A percentile compares a stretch with the other conserved stretches of the same genome.
Conservation (phyloP, 2,888 invertebrate genomes). For the Allophyes oxyacanthae region DNA sequence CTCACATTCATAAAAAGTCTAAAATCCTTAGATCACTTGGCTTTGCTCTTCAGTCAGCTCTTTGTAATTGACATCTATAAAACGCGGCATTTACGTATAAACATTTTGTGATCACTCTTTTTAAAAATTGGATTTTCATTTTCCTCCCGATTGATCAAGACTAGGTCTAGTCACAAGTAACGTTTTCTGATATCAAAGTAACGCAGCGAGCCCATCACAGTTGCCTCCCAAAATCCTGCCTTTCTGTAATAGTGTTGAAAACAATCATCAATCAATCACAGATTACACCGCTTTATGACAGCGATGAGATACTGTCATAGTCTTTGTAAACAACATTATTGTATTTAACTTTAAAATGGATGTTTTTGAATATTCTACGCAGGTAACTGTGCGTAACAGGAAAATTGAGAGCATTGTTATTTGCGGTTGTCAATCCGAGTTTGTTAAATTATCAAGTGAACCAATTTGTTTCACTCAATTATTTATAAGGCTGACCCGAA, state of each 20-base stretch:
- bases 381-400: slow-evolving; percentile 10
- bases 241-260: slow-evolving; percentile 20
- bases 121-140: neutral
- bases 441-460: slow-evolving; percentile 36
- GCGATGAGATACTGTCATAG: slow-evolving; percentile 38
- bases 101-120: neutral
- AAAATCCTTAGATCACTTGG: neutral
- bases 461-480: slow-evolving; percentile 36
- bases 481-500: slow-evolving; percentile 17
- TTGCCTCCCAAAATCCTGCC: slow-evolving; percentile 15
- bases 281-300: slow-evolving; percentile 41
- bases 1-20: slow-evolving; percentile 6
- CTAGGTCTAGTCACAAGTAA: neutral
- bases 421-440: slow-evolving; percentile 26
- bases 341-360: slow-evolving; percentile 44
- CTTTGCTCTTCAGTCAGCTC: slow-evolving; percentile 4
- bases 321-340: slow-evolving; percentile 37
- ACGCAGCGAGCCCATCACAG: slow-evolving; percentile 7
- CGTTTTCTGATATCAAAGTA: slow-evolving; percentile 9
- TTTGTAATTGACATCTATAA: neutral
- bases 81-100: neutral
- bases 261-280: slow-evolving; percentile 54
- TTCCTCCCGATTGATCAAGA: neutral
- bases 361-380: slow-evolving; percentile 25
- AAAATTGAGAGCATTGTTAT: slow-evolving; percentile 24